Evolutionary conservation across 2,888 invertebrate species (phyloP), one percentile per base, ranked within the genome.

Genomic region (Campopleginae sp.): DNA sequence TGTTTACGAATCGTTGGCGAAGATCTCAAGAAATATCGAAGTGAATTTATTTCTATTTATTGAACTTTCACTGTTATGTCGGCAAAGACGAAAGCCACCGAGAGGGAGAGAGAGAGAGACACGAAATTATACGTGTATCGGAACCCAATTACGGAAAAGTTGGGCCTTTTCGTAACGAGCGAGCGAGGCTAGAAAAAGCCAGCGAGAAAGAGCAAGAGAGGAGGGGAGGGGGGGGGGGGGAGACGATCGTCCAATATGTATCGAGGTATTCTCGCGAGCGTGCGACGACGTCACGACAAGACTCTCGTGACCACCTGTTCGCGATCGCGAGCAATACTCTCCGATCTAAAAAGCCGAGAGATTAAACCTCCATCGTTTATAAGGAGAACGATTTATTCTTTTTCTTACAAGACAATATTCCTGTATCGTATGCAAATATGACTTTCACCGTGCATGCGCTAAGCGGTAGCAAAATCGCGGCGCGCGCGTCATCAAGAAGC

Each of bases 31-130:
- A 42, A 74, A 70, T 68, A 51, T 42, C 44, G 68, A 71, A 77
- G 71, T 46, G 77, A 82, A 82, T 84, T 86, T 87, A 87, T 86
- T 87, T 46, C 80, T 80, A 82, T 84, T 86, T 87, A 87, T 87
- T 86, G 84, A 82, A 87, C 87, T 87, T 87, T 87, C 87, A 86
- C 87, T 65, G 75, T 51, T 66, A 63, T 17, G 66, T 51, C 48
- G 48, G 2, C 6, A 58, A 8, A 58, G 10, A 54, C 23, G 23
- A 54, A 54, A 10, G 4, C 38, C 38, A 38, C 0, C 38, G 38
- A 38, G 10, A 10, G 38, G 10, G 10, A 10, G 58, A 58, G 14
- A n/a, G 48, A 63, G 66, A 38, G 51, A 42, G 70, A 75, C 19
- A 48, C 10, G 33, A 8, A 65, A 23, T 51, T 31, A 61, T 46